Evolutionary conservation across 2,113 vertebrate species (phyloP).

Genomic region (Antennarius striatus): DNA sequence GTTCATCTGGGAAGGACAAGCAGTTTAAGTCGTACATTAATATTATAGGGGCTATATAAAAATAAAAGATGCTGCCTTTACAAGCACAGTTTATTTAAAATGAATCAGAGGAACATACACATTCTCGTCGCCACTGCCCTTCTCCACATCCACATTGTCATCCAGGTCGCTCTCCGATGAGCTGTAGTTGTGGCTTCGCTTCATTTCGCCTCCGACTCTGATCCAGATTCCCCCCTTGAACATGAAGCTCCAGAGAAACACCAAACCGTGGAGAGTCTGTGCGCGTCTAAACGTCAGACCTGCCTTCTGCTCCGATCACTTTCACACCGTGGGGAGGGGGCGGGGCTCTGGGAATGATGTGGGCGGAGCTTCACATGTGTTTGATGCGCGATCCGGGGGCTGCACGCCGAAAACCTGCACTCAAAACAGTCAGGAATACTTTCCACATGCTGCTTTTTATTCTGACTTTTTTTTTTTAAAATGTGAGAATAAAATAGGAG

Average conservation of each 20-base stretch:
- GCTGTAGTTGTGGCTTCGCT: constrained; percentile 90
- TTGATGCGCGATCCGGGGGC: constrained; percentile 31
- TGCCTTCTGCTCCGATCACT: constrained; percentile 37
- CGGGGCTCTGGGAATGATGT: background rate
- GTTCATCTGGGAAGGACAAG: no score
- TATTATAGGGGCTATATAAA: no score
- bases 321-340: constrained; percentile 24
- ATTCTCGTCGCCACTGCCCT: constrained; percentile 92
- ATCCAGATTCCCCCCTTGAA: background rate
- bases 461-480: no score
- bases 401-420: no score
- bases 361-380: constrained; percentile 24
- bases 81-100: background rate
- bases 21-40: no score
- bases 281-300: constrained; percentile 37
- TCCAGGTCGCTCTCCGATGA: constrained; percentile 95
- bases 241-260: background rate
- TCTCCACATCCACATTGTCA: constrained; percentile 92
- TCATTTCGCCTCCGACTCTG: constrained; percentile 75
- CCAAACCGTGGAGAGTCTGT: constrained; percentile 31
- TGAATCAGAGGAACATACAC: constrained; percentile 74
- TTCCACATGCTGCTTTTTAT: no score
- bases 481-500: no score
- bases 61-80: no score
- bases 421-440: no score